phyloP scores from a whole-genome alignment of 92 coral and sea anemone genomes.

The Palythoa grandis region DNA sequence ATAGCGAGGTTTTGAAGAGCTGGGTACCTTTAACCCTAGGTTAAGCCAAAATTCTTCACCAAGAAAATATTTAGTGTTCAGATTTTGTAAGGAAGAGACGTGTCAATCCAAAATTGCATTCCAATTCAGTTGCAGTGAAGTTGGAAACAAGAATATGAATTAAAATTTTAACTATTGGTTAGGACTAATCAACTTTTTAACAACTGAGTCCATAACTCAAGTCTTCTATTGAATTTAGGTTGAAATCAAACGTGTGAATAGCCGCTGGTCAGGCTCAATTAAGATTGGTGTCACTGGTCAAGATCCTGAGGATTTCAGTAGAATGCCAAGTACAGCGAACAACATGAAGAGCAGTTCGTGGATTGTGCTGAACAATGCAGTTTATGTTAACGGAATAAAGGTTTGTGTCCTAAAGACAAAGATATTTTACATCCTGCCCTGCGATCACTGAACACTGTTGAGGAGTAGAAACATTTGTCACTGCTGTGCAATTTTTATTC shows the following conservation, averaged over 20 bases:
- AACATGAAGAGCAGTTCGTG: conserved; percentile 82
- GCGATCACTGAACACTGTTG: background rate
- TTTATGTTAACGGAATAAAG: conserved; percentile 94
- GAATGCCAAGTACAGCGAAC: conserved; percentile 89
- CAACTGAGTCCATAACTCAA: background rate
- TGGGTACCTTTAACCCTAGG: no score
- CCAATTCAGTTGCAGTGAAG: no score
- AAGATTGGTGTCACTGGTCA: conserved; percentile 93
- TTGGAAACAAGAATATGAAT: no score
- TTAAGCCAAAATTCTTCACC: no score
- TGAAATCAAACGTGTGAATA: conserved; percentile 85
- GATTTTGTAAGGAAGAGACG: no score
- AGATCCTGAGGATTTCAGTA: conserved; percentile 76
- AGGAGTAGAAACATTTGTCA: background rate
- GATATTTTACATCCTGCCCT: no score
- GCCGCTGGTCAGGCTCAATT: conserved; percentile 98
- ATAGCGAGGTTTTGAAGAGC: no score
- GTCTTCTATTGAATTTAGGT: conserved; percentile 46
- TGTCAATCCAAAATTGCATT: no score
- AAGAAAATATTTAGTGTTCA: no score
- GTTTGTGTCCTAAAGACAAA: conserved; percentile 33
- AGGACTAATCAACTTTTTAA: no score
- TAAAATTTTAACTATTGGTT: no score
- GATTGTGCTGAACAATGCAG: conserved; percentile 87
- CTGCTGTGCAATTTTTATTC: no score